These are phyloP conservation scores for Drosophila willistoni DNA, from an alignment of 1,140 invertebrate genomes.

Conservation along the genomic window DNA sequence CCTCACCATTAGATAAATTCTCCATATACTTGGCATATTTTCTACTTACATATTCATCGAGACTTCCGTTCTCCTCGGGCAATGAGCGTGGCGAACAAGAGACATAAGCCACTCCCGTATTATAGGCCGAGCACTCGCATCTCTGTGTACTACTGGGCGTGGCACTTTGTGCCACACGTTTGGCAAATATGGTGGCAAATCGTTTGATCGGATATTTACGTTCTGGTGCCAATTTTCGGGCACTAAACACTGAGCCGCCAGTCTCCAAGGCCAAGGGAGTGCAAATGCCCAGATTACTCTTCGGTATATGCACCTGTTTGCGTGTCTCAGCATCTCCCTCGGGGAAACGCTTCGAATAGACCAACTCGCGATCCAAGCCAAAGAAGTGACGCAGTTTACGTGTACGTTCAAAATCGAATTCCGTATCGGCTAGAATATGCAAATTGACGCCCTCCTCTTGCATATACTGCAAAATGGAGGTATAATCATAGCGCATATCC, in stretches of 20 bases:
- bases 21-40: background rate
- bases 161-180: constrained; percentile 87
- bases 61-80: constrained; percentile 59
- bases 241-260: constrained; percentile 90
- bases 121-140: constrained; percentile 89
- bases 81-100: constrained; percentile 60
- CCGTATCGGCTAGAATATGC: constrained; percentile 92
- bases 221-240: constrained; percentile 85
- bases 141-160: constrained; percentile 87
- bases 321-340: constrained; percentile 88
- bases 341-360: constrained; percentile 91
- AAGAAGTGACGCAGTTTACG: constrained; percentile 89
- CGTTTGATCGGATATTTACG: constrained; percentile 86
- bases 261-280: constrained; percentile 91
- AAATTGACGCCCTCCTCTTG: constrained; percentile 91
- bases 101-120: constrained; percentile 87
- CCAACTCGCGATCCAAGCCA: constrained; percentile 89
- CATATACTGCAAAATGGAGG: constrained; percentile 89
- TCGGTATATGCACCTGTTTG: constrained; percentile 89
- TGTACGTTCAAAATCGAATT: constrained; percentile 89
- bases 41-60: constrained; percentile 76
- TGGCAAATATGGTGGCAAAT: constrained; percentile 88
- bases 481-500: constrained; percentile 90
- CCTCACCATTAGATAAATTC: background rate
- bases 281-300: constrained; percentile 90